Conservation (phyloP, 2,113 vertebrate genomes). For the Guaruba guarouba region DNA sequence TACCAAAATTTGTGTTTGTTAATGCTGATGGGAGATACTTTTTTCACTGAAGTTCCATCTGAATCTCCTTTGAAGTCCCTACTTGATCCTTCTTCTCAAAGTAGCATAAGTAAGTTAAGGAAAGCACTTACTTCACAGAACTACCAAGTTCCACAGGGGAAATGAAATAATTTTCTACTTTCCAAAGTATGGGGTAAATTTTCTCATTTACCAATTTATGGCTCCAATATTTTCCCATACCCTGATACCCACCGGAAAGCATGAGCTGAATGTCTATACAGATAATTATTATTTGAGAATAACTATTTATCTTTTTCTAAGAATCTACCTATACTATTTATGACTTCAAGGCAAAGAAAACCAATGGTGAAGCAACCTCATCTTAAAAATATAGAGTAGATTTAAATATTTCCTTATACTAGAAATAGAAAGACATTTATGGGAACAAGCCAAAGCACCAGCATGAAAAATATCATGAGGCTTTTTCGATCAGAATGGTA, state of each 20-base stretch:
- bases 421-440: not conserved
- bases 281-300: not conserved
- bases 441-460: not conserved
- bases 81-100: not conserved
- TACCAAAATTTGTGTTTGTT: not conserved
- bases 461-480: not conserved
- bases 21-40: not conserved
- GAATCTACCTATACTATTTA: not conserved
- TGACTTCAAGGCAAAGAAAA: not conserved
- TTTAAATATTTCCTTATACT: not conserved
- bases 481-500: not conserved
- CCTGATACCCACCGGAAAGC: not conserved
- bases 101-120: not conserved
- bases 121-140: not conserved
- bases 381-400: not conserved
- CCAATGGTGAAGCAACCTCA: accelerated
- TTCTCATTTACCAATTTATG: not conserved
- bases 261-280: not conserved
- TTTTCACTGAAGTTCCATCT: not conserved
- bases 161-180: not conserved
- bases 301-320: not conserved
- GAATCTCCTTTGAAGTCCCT: not conserved
- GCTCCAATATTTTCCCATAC: not conserved
- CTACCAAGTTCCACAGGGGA: not conserved
- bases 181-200: not conserved